A percentile compares a stretch with the other conserved stretches of the same genome.
phyloP scores from a whole-genome alignment of 2,113 vertebrate genomes.

The Perca flavescens region DNA sequence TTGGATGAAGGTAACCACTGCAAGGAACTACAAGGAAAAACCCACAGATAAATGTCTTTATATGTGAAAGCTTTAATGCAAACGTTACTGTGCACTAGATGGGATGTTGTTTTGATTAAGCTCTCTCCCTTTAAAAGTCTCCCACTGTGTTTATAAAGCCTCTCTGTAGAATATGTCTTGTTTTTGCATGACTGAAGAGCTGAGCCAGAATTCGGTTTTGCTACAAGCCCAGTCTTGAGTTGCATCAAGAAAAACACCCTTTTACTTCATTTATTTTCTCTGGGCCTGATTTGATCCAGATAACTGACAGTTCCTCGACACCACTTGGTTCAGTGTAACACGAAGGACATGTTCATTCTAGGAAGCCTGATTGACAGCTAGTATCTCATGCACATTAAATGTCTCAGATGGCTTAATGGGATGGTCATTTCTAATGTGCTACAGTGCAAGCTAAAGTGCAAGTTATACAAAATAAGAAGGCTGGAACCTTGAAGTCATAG shows the following conservation, averaged over 20 bases:
- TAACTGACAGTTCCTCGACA: neutral
- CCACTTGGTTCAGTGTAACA: neutral
- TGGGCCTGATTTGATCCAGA: neutral
- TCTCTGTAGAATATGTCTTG: constrained; percentile 6
- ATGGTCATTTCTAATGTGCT: neutral
- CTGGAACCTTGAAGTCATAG: neutral
- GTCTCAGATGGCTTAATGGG: neutral
- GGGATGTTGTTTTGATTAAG: neutral
- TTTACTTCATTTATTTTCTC: neutral
- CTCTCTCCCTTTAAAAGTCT: neutral
- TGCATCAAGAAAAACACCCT: neutral
- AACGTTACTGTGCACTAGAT: neutral
- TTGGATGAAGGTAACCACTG: neutral
- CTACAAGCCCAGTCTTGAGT: constrained; percentile 58
- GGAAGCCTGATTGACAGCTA: constrained; percentile 7
- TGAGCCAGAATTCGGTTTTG: constrained; percentile 3
- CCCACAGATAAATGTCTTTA: neutral
- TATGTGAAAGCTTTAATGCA: neutral
- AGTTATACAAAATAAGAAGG: constrained; percentile 2
- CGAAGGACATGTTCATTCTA: neutral
- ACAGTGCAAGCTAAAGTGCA: too few relatives aligned
- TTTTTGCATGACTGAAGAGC: constrained; percentile 28
- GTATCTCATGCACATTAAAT: neutral
- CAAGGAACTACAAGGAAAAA: neutral
- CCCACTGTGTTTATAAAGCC: neutral